Evolutionary conservation across 2,888 invertebrate species (phyloP).

Genomic region (Coronaproctus castanopsis): DNA sequence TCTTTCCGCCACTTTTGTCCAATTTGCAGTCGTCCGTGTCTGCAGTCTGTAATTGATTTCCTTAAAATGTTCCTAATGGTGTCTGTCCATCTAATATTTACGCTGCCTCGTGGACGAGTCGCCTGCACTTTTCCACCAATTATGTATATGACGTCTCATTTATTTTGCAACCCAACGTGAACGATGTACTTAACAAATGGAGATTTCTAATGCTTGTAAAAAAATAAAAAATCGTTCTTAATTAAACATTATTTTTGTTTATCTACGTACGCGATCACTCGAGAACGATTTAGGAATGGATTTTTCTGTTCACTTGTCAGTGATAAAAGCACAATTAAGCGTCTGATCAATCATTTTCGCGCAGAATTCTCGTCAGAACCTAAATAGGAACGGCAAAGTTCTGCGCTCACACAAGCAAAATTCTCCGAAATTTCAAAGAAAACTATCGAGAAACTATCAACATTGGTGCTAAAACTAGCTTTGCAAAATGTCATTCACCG

Average conservation of each 20-base stretch:
- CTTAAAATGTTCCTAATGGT: too few relatives aligned
- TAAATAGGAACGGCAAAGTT: neutral
- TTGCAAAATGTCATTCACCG: neutral
- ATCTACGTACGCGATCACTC: neutral
- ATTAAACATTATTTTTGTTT: neutral
- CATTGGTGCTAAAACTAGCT: neutral
- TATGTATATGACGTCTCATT: too few relatives aligned
- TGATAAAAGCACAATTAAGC: neutral
- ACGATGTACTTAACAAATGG: too few relatives aligned
- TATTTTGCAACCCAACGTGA: too few relatives aligned
- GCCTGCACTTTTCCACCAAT: too few relatives aligned
- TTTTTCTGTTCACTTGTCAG: neutral
- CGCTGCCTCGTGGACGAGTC: too few relatives aligned
- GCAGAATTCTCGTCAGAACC: neutral
- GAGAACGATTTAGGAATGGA: neutral
- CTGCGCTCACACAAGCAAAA: neutral
- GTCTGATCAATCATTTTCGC: neutral
- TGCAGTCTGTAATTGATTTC: too few relatives aligned
- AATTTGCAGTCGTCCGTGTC: too few relatives aligned
- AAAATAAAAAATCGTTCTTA: neutral
- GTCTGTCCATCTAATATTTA: too few relatives aligned
- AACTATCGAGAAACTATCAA: too few relatives aligned
- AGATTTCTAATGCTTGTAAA: too few relatives aligned
- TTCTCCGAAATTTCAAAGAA: neutral
- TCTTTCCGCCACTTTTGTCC: too few relatives aligned